Conservation (phyloP, 1,140 invertebrate genomes). For the Anoplophora glabripennis region DNA sequence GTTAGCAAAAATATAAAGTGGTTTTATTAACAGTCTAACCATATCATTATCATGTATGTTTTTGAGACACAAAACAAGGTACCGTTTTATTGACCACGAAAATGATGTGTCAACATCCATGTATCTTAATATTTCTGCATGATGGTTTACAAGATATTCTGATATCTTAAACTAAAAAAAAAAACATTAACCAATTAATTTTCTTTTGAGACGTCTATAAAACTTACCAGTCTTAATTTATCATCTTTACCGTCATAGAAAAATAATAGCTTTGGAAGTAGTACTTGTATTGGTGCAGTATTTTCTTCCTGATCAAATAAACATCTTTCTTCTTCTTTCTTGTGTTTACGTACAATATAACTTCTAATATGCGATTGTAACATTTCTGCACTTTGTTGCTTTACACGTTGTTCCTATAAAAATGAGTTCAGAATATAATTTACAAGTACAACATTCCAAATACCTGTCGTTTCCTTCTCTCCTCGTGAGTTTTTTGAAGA, state of each 20-base stretch:
- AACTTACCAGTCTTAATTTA: constrained; percentile 68
- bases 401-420: constrained; percentile 69
- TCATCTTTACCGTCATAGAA: constrained; percentile 73
- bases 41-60: constrained; percentile 46
- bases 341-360: constrained; percentile 65
- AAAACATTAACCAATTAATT: too few species aligned
- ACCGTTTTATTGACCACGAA: constrained; percentile 59
- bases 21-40: constrained; percentile 23
- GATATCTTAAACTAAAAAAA: constrained; percentile 21
- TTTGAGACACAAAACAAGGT: constrained; percentile 58
- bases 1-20: constrained; percentile 33
- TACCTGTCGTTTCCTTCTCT: constrained; percentile 83
- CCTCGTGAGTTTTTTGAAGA: constrained; percentile 74
- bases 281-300: constrained; percentile 54
- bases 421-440: too few species aligned
- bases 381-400: constrained; percentile 66
- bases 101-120: constrained; percentile 47
- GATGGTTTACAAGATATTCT: constrained; percentile 1
- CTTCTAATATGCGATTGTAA: constrained; percentile 80
- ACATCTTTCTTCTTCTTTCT: constrained; percentile 62
- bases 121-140: constrained; percentile 55
- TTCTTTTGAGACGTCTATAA: too few species aligned
- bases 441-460: constrained; percentile 24
- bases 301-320: constrained; percentile 64
- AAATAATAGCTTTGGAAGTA: constrained; percentile 67